phyloP scores from a whole-genome alignment of 1,140 invertebrate genomes.

The Mamestra configurata region DNA sequence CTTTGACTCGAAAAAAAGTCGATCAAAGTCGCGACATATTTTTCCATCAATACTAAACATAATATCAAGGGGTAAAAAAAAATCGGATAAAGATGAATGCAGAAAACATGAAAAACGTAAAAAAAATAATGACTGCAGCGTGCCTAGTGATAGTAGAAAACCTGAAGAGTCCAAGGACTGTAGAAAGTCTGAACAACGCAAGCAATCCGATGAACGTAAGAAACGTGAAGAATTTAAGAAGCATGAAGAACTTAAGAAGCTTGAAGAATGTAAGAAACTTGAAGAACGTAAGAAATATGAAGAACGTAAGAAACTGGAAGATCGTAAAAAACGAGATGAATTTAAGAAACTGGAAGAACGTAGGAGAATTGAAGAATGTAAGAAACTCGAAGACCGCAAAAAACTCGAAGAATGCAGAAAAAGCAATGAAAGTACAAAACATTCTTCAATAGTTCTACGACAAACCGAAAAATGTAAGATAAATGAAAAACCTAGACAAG shows the following conservation, averaged over 20 bases:
- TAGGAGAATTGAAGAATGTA: neutral
- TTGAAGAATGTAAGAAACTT: neutral
- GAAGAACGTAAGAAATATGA: neutral
- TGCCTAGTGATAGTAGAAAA: too few relatives aligned
- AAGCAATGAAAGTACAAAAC: neutral
- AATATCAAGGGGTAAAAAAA: neutral
- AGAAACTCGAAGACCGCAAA: neutral
- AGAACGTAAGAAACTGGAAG: neutral
- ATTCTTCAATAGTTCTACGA: neutral
- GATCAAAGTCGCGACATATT: neutral
- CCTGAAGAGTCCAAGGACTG: neutral
- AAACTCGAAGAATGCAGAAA: constrained; percentile 12
- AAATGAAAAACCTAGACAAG: too few relatives aligned
- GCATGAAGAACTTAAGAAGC: neutral
- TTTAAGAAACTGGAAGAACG: neutral
- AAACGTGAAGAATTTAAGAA: neutral
- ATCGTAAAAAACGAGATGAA: neutral
- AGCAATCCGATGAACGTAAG: neutral
- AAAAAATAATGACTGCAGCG: neutral
- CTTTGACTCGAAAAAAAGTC: neutral
- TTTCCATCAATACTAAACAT: neutral
- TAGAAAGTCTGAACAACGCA: neutral
- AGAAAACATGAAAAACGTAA: neutral
- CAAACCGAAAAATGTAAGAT: neutral
- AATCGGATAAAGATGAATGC: neutral